Base-by-base conservation (phyloP, 2,113 vertebrate species). In the Caranx ignobilis region DNA sequence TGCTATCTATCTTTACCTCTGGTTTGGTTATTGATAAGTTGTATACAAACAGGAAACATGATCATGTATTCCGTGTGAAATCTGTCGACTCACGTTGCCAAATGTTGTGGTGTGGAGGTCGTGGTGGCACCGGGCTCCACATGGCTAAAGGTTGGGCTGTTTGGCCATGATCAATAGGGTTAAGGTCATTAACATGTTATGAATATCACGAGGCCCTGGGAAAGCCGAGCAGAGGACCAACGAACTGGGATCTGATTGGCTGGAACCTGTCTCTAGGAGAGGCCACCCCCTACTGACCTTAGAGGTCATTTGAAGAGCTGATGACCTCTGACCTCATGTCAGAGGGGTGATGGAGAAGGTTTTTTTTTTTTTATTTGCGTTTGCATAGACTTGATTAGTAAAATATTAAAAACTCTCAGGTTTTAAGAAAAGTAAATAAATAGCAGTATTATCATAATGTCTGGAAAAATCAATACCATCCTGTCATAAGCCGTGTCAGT, bases 141-240 rank as follows among this genome's bases (percentile, higher is more conserved):
- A 82, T 82, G 91, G 82, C 79, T 79, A 77, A 81, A 81, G 84
- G 88, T 86, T 68, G 80, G 71, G 83, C 79, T 90, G 74, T 71
- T 79, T 47, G 87, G 77, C 48, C 73, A 34, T 75, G 81, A 94
- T 93, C 93, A 92, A 93, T 94, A 91, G 73, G 87, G 89, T 90
- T 90, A 91, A 90, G 88, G 92, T 93, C 90, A 94, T 95, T 94
- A 94, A 77, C 90, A 94, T 95, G 90, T 88, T 87, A 83, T 94
- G 93, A 94, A 94, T 94, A 92, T 82, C 82, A 71, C 11, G 16
- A 72, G 90, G 85, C 81, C 90, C 80, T 93, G 92, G 90, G 92
- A 94, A 94, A 93, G 86, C 71, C 52, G 85, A 77, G 75, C 57
- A 82, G 83, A 70, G 59, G 80, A 79, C 59, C 39, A 35, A 16